phyloP scores from a whole-genome alignment of 2,797 vertebrate genomes.

The Chaetophractus vellerosus region DNA sequence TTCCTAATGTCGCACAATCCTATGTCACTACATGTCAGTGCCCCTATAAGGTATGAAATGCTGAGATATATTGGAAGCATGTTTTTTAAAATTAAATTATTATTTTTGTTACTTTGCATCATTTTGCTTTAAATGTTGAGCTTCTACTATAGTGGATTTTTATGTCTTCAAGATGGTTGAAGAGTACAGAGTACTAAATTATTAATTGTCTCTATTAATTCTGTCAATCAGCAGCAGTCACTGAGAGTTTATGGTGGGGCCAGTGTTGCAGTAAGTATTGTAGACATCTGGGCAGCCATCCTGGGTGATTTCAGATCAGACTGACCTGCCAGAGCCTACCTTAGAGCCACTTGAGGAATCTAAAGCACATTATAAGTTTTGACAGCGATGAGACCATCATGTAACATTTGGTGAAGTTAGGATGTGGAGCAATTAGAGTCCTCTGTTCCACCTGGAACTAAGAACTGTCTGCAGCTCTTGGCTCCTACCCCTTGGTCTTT shows the following conservation, averaged over 20 bases:
- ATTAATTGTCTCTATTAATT: constrained; percentile 19
- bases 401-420: neutral
- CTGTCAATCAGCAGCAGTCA: neutral
- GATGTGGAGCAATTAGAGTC: neutral
- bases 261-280: neutral
- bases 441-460: neutral
- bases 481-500: neutral
- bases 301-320: neutral
- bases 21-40: neutral
- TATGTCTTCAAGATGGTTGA: neutral
- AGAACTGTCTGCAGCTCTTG: neutral
- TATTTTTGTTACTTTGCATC: neutral
- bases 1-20: neutral
- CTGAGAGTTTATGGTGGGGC: neutral
- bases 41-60: neutral
- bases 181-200: neutral
- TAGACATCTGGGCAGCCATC: neutral
- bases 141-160: neutral
- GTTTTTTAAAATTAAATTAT: constrained; percentile 36
- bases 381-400: neutral
- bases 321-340: neutral
- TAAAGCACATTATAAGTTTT: neutral
- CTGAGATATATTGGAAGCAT: neutral
- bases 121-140: constrained; percentile 35
- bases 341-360: no score